Percentiles rank a stretch among this genome's conserved stretches.
phyloP scores from a whole-genome alignment of 2,797 vertebrate genomes.

The Hydrocynus forskahlii region DNA sequence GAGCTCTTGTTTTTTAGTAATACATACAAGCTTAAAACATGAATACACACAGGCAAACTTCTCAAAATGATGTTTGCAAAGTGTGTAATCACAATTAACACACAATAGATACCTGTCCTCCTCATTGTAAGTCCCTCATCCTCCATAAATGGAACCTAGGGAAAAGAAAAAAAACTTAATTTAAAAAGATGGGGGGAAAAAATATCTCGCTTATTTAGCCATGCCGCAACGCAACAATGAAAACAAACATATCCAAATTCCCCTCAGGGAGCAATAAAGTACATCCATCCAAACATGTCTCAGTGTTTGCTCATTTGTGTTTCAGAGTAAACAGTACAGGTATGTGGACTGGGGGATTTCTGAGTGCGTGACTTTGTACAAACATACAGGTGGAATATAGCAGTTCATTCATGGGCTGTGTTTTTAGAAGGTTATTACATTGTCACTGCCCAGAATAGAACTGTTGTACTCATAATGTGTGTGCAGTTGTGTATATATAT shows the following conservation, averaged over 20 bases:
- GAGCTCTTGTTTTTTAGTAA: too few species aligned
- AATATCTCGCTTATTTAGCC: background rate
- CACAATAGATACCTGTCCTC: constrained; percentile 49
- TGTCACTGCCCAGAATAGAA: background rate
- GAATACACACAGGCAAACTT: too few species aligned
- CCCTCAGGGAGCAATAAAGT: background rate
- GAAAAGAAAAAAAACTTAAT: background rate
- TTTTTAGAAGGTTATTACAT: background rate
- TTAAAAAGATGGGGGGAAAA: background rate
- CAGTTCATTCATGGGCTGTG: background rate
- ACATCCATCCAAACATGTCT: background rate
- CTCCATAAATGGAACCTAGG: constrained; percentile 44
- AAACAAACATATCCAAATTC: background rate
- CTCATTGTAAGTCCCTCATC: constrained; percentile 57
- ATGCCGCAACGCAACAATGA: background rate
- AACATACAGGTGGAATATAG: background rate
- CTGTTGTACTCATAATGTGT: background rate
- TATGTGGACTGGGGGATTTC: background rate
- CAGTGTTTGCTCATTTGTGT: background rate
- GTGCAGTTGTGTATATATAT: too few species aligned
- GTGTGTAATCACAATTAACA: background rate
- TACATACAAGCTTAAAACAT: too few species aligned
- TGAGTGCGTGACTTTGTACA: background rate
- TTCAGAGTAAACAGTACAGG: background rate
- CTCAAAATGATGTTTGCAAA: background rate